Conservation (phyloP, 2,888 invertebrate genomes). For the Drosophila borborema region DNA sequence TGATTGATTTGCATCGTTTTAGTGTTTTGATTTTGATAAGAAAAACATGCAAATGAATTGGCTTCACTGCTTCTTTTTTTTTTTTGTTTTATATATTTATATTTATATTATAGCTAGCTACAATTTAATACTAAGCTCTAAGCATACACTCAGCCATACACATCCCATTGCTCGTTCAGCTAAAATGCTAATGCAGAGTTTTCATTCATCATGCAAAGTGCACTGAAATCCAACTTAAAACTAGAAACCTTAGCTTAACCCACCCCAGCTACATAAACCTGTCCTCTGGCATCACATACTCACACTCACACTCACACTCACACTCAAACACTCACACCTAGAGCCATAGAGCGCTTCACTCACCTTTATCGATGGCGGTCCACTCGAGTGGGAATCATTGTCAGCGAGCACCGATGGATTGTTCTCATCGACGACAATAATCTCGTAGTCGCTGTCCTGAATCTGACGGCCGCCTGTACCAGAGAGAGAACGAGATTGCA, state of each 20-base stretch:
- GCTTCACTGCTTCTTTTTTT: conserved; percentile 1
- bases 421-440: conserved; percentile 95
- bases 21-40: conserved; percentile 34
- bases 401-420: conserved; percentile 93
- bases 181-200: conserved; percentile 1
- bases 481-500: conserved; percentile 3
- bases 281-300: not conserved
- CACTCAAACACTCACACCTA: not conserved
- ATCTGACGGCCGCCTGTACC: conserved; percentile 84
- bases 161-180: not conserved
- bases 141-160: conserved; percentile 1
- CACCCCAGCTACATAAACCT: not conserved
- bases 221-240: conserved; percentile 20
- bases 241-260: conserved; percentile 5
- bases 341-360: conserved; percentile 50
- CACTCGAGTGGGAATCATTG: conserved; percentile 90
- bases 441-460: conserved; percentile 94
- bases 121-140: conserved; percentile 1
- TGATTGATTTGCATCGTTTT: conserved; percentile 59
- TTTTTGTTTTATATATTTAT: not conserved
- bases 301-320: not conserved
- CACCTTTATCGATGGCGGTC: conserved; percentile 94
- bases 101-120: not conserved
- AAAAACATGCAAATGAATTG: conserved; percentile 54
- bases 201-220: conserved; percentile 52